Evolutionary conservation across 2,113 vertebrate genomes (phyloP), one percentile per base, ranked within the genome.

Genomic region (Ramphastos sulfuratus): DNA sequence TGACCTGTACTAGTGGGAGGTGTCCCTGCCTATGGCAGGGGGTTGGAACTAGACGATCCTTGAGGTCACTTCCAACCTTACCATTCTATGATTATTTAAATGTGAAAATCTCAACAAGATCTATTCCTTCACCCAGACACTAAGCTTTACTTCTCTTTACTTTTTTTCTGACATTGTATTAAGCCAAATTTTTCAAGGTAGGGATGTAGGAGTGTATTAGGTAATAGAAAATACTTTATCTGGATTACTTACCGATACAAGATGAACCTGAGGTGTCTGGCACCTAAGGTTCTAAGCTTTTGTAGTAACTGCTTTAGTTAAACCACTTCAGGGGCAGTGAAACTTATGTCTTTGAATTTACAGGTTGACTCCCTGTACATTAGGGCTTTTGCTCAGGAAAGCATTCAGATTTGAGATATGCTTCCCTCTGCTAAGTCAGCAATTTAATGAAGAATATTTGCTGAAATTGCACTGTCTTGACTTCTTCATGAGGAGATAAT

Each of bases 361-460:
- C 12, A 46, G 9, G 15, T 35, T 83, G 64, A 21, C 14, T 18
- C 61, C 16, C 15, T 21, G 25, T 39, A 59, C 88, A 6, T 71
- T 15, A 1, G 27, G 35, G 35, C 71, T 76, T 15, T 44, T 59
- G 15, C 65, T 55, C 21, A 63, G 39, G 60, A 83, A 17, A 59
- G 50, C 39, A 44, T 93, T 80, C 4, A 5, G 63, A n/a, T 87
- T 92, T 80, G 56, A 4, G n/a, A 66, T 76, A 8, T 27, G 13
- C 58, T 66, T 82, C 48, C 42, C 18, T 91, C n/a, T 55, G n/a
- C 23, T 76, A 94, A 69, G 46, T 79, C 42, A 80, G 78, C 37
- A 82, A 70, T 54, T 37, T 55, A 74, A 56, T 80, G 85, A 69
- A 33, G 78, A 85, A 37, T 1, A 2, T 46, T 73, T 83, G 28